Evolutionary conservation across 1,140 invertebrate genomes (phyloP), one percentile per base, ranked within the genome.

Genomic region (Piezodorus guildinii): DNA sequence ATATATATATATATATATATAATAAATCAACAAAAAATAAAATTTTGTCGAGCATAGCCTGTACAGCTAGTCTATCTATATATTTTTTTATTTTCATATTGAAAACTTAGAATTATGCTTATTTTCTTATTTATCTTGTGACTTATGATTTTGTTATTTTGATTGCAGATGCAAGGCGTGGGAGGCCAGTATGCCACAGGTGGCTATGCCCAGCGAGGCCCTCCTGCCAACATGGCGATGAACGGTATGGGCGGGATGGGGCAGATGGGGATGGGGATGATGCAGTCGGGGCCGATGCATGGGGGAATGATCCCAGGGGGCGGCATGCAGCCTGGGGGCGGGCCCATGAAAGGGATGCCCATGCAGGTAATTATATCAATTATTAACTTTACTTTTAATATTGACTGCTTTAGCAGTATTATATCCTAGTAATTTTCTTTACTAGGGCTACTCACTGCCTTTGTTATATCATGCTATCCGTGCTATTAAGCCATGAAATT

Each of bases 281-380:
- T 66, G 64, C 70, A 70, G 51, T 71, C 70, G 19, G 66, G 66
- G 2, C 70, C 70, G 64, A 76, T 82, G 79, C 81, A 82, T 69
- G 75, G 77, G 63, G 81, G 78, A 69, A 84, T 84, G 78, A 85
- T 85, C 64, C 58, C 59, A 23, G 77, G 76, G 49, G 73, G 81
- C 73, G 78, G 74, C 16, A 84, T 85, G 76, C 84, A 85, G 79
- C 81, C 52, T 3, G 39, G 49, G 2, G 65, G 60, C 1, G 61
- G 60, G 1, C 60, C 65, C 2, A 62, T 66, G 49, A 66, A 62
- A 46, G 60, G 65, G 6, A 62, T 62, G 51, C 52, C 60, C 1
- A 62, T 66, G 65, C 60, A 66, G 65, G 61, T 63, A 49, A 25
- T 43, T 21, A 56, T 21, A 34, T 21, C 21, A 61, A n/a, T 54